Percentiles rank a stretch among this genome's conserved stretches.
These are phyloP conservation scores for Macrophya alboannulata DNA, from an alignment of 2,888 invertebrate species.

Conservation along the genomic window DNA sequence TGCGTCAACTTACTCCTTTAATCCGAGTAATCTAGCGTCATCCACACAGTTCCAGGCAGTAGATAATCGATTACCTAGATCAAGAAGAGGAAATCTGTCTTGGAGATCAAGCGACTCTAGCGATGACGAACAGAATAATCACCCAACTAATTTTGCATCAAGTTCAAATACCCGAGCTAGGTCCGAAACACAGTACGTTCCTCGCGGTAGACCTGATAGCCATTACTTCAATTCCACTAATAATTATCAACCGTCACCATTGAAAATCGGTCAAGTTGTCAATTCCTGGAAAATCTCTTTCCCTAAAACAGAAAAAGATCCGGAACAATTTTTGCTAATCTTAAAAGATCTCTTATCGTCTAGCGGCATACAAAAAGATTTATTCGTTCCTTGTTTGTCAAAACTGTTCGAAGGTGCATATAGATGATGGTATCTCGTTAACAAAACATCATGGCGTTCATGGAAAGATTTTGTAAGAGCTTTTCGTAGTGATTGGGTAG, in stretches of 20 bases:
- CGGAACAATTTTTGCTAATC: conserved; percentile 57
- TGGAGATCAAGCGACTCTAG: conserved; percentile 37
- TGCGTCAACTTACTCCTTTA: background rate
- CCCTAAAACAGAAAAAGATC: conserved; percentile 59
- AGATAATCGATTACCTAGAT: background rate
- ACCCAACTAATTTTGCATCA: background rate
- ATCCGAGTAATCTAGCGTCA: background rate
- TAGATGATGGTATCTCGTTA: conserved; percentile 58
- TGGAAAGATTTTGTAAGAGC: conserved; percentile 57
- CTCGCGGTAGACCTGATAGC: background rate
- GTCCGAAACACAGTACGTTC: too few species aligned
- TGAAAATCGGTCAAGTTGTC: conserved; percentile 58
- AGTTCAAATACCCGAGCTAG: background rate
- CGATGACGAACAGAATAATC: background rate
- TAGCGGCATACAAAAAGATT: conserved; percentile 60
- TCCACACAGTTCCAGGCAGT: background rate
- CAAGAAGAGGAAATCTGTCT: conserved; percentile 27
- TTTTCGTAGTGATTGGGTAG: conserved; percentile 59
- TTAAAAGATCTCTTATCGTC: conserved; percentile 51
- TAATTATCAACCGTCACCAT: background rate
- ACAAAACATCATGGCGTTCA: conserved; percentile 51
- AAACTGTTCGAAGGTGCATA: conserved; percentile 61
- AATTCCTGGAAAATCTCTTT: conserved; percentile 59
- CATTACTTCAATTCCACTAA: background rate
- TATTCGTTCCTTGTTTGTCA: conserved; percentile 59